These are phyloP conservation scores for Ranitomeya variabilis DNA, from an alignment of 2,113 vertebrate species.

Conservation along the genomic window DNA sequence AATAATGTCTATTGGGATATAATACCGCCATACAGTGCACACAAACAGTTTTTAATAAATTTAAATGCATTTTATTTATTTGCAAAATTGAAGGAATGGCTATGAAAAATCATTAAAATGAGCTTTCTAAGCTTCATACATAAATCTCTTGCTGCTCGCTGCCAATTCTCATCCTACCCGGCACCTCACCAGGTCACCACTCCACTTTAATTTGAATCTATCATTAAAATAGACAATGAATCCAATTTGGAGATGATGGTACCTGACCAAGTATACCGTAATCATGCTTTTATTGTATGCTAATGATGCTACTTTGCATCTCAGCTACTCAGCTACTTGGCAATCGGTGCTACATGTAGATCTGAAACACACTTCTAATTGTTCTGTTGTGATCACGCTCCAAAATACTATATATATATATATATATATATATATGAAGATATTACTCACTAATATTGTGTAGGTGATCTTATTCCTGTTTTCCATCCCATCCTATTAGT, in stretches of 20 bases:
- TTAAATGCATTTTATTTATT: background rate
- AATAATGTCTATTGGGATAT: no score
- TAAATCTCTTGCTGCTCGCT: background rate
- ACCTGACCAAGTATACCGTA: background rate
- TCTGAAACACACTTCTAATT: conserved; percentile 1
- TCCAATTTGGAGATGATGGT: conserved; percentile 22
- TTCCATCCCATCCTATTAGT: background rate
- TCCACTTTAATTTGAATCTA: background rate
- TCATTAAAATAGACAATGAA: conserved; percentile 8
- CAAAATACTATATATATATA: background rate
- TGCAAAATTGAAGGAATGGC: background rate
- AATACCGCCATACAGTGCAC: background rate
- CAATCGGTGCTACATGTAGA: background rate
- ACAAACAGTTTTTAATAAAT: background rate
- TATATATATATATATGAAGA: background rate
- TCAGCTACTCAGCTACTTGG: conserved; percentile 10
- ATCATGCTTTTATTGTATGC: conserved; percentile 18
- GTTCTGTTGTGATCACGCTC: background rate
- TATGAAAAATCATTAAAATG: background rate
- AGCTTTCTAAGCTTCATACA: background rate
- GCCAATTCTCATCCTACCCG: background rate
- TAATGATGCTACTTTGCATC: conserved; percentile 7
- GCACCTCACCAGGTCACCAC: background rate
- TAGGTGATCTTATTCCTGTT: background rate
- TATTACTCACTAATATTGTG: background rate